Conservation (phyloP, 2,888 invertebrate genomes). For the Ferdinandea cuprea region DNA sequence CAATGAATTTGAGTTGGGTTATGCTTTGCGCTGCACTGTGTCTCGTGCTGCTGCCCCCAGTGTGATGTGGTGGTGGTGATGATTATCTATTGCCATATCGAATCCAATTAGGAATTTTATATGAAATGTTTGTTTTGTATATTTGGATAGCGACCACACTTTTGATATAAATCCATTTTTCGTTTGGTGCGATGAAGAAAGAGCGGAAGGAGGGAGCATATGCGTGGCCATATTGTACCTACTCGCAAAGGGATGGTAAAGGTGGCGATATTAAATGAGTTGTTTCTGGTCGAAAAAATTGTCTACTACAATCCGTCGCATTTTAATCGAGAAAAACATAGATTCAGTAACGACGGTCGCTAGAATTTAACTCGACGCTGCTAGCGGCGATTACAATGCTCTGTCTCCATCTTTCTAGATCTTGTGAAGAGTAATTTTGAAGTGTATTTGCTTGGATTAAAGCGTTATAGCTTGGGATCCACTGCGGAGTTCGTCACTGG, state of each 20-base stretch:
- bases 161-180: conserved; percentile 38
- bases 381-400: too few relatives aligned
- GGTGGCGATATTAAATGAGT: not conserved
- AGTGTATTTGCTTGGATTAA: too few relatives aligned
- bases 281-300: too few relatives aligned
- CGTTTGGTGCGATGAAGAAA: conserved; percentile 15
- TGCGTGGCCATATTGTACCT: not conserved
- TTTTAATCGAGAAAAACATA: too few relatives aligned
- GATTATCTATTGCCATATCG: conserved; percentile 53
- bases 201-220: conserved; percentile 4
- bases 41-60: conserved; percentile 8
- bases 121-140: not conserved
- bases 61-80: conserved; percentile 32
- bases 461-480: too few relatives aligned
- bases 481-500: too few relatives aligned
- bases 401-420: too few relatives aligned
- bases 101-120: conserved; percentile 56
- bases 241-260: not conserved
- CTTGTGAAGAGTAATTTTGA: too few relatives aligned
- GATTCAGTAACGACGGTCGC: too few relatives aligned
- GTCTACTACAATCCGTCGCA: too few relatives aligned
- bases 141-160: conserved; percentile 2
- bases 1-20: conserved; percentile 38
- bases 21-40: not conserved
- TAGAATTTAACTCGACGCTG: too few relatives aligned